phyloP scores from a whole-genome alignment of 1,140 invertebrate species.

The Papilio machaon region DNA sequence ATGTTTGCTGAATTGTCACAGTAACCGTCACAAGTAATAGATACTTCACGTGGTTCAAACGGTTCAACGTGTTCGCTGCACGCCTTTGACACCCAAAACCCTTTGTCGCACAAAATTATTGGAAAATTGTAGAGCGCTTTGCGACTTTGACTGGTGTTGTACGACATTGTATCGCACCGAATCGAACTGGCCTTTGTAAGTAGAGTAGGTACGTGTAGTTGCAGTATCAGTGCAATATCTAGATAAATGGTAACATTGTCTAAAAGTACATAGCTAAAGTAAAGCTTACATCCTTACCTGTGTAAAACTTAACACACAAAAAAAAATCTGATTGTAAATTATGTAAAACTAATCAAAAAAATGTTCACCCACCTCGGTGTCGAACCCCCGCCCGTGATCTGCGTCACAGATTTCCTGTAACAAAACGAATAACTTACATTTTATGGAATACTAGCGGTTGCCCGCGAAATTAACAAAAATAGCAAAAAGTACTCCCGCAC shows the following conservation, averaged over 20 bases:
- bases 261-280: too few relatives aligned
- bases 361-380: neutral
- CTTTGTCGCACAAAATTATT: slow-evolving; percentile 8
- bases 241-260: too few relatives aligned
- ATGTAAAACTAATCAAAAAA: neutral
- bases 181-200: neutral
- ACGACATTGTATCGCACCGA: neutral
- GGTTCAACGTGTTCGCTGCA: neutral
- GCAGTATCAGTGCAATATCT: too few relatives aligned
- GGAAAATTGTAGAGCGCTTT: slow-evolving; percentile 3
- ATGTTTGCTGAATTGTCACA: neutral
- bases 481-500: too few relatives aligned
- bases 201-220: too few relatives aligned
- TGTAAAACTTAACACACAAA: too few relatives aligned
- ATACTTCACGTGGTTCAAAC: neutral
- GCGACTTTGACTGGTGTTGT: neutral
- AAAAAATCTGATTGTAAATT: too few relatives aligned
- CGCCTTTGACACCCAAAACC: neutral
- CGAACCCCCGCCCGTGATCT: neutral
- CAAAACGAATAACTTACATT: neutral
- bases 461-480: too few relatives aligned
- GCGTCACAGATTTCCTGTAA: neutral
- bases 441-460: too few relatives aligned
- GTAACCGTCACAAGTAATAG: neutral
- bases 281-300: too few relatives aligned